Base-by-base conservation (phyloP, 2,797 vertebrate species). In the Labroides dimidiatus region DNA sequence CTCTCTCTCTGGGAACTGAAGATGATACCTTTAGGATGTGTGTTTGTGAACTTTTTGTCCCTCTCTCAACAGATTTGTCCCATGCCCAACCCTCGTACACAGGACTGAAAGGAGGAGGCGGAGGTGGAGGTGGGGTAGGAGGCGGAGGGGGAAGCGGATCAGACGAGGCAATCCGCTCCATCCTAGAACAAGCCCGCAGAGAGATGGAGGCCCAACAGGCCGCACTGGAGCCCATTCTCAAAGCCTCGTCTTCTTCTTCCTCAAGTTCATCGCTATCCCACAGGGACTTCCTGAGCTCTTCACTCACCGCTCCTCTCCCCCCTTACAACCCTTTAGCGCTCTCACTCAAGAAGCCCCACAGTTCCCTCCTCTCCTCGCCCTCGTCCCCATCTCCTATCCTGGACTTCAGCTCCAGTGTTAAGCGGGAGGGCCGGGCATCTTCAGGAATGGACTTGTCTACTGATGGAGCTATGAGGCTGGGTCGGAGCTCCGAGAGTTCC, bases 181-280 rank as follows among this genome's bases (percentile, higher is more conserved):
- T 99, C 91, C 90, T 98, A 56, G 97, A 98, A 91, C 96, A 98
- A 91, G 97, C 97, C 69, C 96, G 97, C 77, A 92, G 96, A 16
- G 97, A 98, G 89, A 98, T 98, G 97, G 96, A 98, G 89, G 96
- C 96, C 82, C 97, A 98, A 87, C 96, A 97, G 92, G 95, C 95
- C 9, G 94, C 94, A 68, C 92, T 96, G 67, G 96, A 98, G 90
- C 97, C 97, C 78, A 91, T 95, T 91, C 95, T 97, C 91, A 98
- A 97, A 89, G 93, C 94, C 64, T 85, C 95, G 12, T 94, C 95
- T 69, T 92, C 95, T 78, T 96, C 95, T 78, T 96, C 94, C 15
- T 95, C 96, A 78, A 49, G 24, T 63, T 82, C 92, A 62, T 95
- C 87, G 9, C 68, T 91, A 55, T 95, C 96, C 77, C 91, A 89